Conservation (phyloP, 2,888 invertebrate genomes). For the Spisula solida region DNA sequence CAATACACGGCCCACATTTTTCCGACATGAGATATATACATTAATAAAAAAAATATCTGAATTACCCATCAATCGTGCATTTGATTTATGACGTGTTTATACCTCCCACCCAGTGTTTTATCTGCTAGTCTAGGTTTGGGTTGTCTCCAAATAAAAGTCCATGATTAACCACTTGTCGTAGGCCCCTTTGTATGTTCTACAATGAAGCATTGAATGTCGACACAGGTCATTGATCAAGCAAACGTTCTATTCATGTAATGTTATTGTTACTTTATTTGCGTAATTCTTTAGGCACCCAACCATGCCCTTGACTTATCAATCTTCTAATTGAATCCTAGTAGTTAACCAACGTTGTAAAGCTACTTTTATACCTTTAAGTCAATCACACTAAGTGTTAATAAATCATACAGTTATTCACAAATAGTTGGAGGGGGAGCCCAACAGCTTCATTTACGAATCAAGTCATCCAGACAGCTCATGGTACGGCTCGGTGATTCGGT, state of each 20-base stretch:
- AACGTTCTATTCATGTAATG: constrained; percentile 10
- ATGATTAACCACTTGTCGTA: constrained; percentile 63
- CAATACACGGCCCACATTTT: not conserved
- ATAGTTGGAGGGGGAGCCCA: no score
- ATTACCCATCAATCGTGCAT: constrained; percentile 29
- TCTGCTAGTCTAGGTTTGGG: constrained; percentile 53
- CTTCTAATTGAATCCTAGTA: not conserved
- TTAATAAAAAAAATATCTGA: constrained; percentile 36
- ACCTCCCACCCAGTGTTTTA: constrained; percentile 67
- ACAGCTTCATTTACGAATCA: no score
- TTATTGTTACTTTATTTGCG: constrained; percentile 24
- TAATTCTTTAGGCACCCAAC: not conserved
- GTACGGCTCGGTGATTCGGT: no score
- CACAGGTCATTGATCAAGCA: constrained; percentile 28
- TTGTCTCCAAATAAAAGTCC: constrained; percentile 58
- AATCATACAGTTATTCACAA: not conserved
- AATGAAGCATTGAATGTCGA: constrained; percentile 52
- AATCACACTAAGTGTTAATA: not conserved
- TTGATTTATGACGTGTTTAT: constrained; percentile 16
- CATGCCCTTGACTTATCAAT: not conserved
- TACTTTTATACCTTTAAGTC: not conserved
- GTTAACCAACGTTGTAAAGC: not conserved
- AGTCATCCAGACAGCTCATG: no score
- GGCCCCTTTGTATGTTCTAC: constrained; percentile 50
- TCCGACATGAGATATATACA: constrained; percentile 33